A percentile compares a stretch with the other conserved stretches of the same genome.
Conservation (phyloP, 2,797 vertebrate species). For the Pangasius macronema region DNA sequence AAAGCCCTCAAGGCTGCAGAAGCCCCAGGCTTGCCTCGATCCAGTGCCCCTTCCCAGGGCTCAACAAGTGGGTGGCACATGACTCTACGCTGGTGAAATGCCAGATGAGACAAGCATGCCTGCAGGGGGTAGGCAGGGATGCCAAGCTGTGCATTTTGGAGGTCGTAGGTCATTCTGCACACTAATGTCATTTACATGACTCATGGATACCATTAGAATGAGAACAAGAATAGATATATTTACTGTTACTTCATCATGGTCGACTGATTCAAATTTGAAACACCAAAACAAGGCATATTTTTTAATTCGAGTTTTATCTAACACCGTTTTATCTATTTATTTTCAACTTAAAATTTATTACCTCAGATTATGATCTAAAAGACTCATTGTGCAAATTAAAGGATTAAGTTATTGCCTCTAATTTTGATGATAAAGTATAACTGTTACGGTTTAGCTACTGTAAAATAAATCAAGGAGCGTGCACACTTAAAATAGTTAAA, state of each 20-base stretch:
- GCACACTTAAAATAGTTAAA: neutral
- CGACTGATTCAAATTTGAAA: neutral
- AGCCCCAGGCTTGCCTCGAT: constrained; percentile 19
- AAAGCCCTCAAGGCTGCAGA: constrained; percentile 16
- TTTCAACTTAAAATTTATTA: neutral
- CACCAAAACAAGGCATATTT: neutral
- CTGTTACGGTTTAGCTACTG: neutral
- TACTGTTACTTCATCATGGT: neutral
- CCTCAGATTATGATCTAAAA: neutral
- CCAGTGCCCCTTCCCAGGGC: constrained; percentile 26
- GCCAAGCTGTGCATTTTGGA: constrained; percentile 68
- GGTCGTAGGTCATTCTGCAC: constrained; percentile 69
- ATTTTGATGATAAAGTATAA: neutral
- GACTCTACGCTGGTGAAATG: constrained; percentile 64
- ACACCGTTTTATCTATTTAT: neutral
- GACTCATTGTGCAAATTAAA: neutral
- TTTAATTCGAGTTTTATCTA: neutral
- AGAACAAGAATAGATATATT: neutral
- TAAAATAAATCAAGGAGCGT: neutral
- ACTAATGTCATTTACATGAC: constrained; percentile 70
- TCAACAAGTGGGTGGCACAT: constrained; percentile 33
- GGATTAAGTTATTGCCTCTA: neutral
- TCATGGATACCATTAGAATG: constrained; percentile 59
- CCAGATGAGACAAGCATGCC: constrained; percentile 64
- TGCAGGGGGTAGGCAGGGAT: constrained; percentile 56